Base-by-base conservation (phyloP, 2,797 vertebrate species). In the Lates japonicus region DNA sequence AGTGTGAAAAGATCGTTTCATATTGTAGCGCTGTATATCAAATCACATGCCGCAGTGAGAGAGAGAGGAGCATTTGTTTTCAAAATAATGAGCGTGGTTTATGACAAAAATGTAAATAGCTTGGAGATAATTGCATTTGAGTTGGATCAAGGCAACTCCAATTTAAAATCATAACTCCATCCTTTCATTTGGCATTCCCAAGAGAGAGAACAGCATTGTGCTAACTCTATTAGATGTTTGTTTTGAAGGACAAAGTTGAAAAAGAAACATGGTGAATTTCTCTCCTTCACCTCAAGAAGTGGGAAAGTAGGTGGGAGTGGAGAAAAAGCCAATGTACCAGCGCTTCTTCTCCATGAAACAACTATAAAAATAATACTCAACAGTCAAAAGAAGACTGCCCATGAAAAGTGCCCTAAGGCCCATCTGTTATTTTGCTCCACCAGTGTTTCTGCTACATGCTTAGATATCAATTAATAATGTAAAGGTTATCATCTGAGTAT, bases 21-120 rank as follows among this genome's bases (percentile, higher is more conserved):
- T 93, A 93, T 91, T 82, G 90, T 90, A 62, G 87, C 10, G 19
- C 81, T 69, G 87, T 91, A 93, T 92, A 93, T 93, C 91, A 91
- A 94, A 94, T 94, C 90, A 90, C 78, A 91, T 57, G 76, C 87
- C 51, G 84, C 90, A 79, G 81, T 63, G 68, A 84, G 89, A 84
- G 74, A 78, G 81, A 72, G 79, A 80, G 61, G 76, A 68, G 83
- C 84, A 66, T 92, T 93, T 92, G 90, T 93, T 94, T 94, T 87
- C 84, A 88, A 92, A 94, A 93, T 93, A 93, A 94, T 90, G 89
- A 93, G 90, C 54, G 66, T 60, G 69, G 82, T 90, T 93, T 91
- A 93, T 93, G 92, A 93, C 90, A 85, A 93, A 93, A 93, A 92
- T 94, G 92, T 91, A 94, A 94, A 94, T 93, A 90, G 91, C 92